These are phyloP conservation scores for Takifugu rubripes DNA, from an alignment of 2,797 vertebrate species.

Conservation along the genomic window DNA sequence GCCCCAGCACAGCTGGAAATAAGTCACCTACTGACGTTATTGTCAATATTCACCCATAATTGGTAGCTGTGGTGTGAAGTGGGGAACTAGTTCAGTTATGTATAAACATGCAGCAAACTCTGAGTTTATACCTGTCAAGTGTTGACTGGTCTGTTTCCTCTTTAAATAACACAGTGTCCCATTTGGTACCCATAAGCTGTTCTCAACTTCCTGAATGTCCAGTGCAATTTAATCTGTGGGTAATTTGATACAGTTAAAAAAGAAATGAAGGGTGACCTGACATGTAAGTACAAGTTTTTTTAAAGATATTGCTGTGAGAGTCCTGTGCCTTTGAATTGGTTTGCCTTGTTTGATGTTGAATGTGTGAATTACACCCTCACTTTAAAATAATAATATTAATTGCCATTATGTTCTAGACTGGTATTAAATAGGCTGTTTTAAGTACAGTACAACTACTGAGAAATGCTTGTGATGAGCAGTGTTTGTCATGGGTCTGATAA, in stretches of 20 bases:
- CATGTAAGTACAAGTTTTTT: slow-evolving; percentile 56
- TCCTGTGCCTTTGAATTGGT: slow-evolving; percentile 91
- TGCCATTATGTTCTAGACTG: slow-evolving; percentile 78
- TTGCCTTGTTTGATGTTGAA: slow-evolving; percentile 93
- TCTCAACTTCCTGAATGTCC: slow-evolving; percentile 62
- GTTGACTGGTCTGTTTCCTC: slow-evolving; percentile 36
- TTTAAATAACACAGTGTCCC: slow-evolving; percentile 19
- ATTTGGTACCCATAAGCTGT: slow-evolving; percentile 27
- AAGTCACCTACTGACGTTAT: slow-evolving; percentile 5
- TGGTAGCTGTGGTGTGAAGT: slow-evolving; percentile 11
- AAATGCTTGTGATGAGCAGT: slow-evolving; percentile 82
- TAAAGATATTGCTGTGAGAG: slow-evolving; percentile 83
- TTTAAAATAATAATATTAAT: neutral
- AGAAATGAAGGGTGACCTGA: slow-evolving; percentile 58
- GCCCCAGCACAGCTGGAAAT: slow-evolving; percentile 11
- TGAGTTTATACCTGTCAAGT: slow-evolving; percentile 28
- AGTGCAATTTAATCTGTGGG: slow-evolving; percentile 76
- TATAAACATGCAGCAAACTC: slow-evolving; percentile 12
- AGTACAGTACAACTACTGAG: slow-evolving; percentile 88
- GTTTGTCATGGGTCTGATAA: slow-evolving; percentile 74
- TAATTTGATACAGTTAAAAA: slow-evolving; percentile 75
- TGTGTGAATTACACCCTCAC: slow-evolving; percentile 83
- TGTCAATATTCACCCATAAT: slow-evolving; percentile 12
- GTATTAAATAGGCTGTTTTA: slow-evolving; percentile 82
- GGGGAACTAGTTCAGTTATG: slow-evolving; percentile 29